Evolutionary conservation across 1,140 invertebrate species (phyloP).

Genomic region (Andricus grossulariae): DNA sequence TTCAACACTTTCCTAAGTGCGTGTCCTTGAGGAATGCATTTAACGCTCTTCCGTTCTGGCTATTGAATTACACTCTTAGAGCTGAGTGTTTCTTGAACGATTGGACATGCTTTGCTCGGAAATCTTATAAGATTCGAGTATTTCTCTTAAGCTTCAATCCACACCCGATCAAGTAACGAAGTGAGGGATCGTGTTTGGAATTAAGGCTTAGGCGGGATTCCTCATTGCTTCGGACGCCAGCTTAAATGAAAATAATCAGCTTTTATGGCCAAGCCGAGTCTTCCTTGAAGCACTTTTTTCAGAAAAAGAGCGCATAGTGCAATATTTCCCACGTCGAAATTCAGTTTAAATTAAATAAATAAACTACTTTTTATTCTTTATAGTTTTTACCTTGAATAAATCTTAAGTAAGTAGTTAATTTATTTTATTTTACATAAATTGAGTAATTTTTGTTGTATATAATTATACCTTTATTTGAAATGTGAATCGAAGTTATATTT

Average conservation of each 20-base stretch:
- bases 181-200: background rate
- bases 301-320: too few species aligned
- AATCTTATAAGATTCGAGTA: conserved; percentile 14
- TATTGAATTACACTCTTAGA: background rate
- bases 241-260: background rate
- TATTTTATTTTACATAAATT: too few species aligned
- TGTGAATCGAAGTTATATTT: too few species aligned
- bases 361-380: too few species aligned
- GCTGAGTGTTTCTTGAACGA: background rate
- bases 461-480: too few species aligned
- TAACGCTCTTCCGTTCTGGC: background rate
- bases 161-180: background rate
- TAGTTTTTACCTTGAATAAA: too few species aligned
- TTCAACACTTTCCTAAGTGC: background rate
- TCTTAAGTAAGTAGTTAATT: too few species aligned
- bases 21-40: background rate
- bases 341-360: too few species aligned
- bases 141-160: background rate
- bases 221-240: background rate
- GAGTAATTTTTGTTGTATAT: too few species aligned
- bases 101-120: conserved; percentile 9
- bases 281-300: too few species aligned
- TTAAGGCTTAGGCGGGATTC: background rate
- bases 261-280: background rate
- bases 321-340: too few species aligned